phyloP scores from a whole-genome alignment of 1,140 invertebrate species.

The Antheraea mylitta region DNA sequence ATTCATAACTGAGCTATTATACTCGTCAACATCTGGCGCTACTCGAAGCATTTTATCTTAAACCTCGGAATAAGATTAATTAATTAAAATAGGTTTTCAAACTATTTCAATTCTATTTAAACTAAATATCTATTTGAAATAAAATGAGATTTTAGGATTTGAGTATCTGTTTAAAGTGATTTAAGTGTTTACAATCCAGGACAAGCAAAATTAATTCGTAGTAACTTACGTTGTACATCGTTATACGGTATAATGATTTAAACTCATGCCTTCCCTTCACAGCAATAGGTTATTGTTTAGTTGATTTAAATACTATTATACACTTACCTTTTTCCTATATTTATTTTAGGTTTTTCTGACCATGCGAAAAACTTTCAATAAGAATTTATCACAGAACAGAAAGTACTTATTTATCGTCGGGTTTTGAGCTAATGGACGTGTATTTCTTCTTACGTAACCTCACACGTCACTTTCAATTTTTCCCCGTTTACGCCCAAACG shows the following conservation, averaged over 20 bases:
- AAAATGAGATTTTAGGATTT: not conserved
- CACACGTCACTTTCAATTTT: slow-evolving; percentile 1
- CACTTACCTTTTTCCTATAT: too few species aligned
- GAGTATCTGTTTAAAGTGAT: not conserved
- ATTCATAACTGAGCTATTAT: slow-evolving; percentile 70
- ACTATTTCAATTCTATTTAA: not conserved
- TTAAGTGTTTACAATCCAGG: not conserved
- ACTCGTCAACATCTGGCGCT: slow-evolving; percentile 69
- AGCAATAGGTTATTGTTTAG: too few species aligned
- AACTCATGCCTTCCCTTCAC: too few species aligned
- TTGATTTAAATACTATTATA: too few species aligned
- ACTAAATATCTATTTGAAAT: not conserved
- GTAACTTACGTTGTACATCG: too few species aligned
- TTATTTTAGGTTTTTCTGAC: too few species aligned
- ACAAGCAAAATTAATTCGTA: not conserved
- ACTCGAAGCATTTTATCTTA: slow-evolving; percentile 22
- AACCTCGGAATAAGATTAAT: slow-evolving; percentile 49
- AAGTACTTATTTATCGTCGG: not conserved
- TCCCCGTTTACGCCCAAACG: not conserved
- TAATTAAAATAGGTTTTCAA: slow-evolving; percentile 35
- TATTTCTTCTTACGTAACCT: slow-evolving; percentile 7
- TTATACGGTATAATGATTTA: too few species aligned
- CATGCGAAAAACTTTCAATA: not conserved
- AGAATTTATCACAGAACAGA: not conserved
- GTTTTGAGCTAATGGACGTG: not conserved